phyloP scores from a whole-genome alignment of 2,113 vertebrate species.

The Sigmodon hispidus region DNA sequence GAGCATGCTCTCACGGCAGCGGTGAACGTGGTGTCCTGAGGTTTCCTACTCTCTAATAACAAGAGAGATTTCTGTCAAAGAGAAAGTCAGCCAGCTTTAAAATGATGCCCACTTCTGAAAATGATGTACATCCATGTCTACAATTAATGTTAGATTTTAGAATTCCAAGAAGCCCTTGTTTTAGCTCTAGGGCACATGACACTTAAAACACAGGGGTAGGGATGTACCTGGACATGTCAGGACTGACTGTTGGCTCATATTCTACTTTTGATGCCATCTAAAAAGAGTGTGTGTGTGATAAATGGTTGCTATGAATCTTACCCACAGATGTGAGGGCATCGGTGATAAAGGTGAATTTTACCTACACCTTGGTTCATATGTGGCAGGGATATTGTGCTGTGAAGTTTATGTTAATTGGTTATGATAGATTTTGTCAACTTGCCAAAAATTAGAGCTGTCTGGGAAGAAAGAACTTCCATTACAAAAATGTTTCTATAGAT shows the following conservation, averaged over 20 bases:
- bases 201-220: background rate
- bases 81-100: background rate
- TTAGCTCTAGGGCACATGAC: background rate
- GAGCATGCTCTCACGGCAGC: background rate
- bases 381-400: slow-evolving; percentile 34
- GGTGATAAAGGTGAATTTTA: background rate
- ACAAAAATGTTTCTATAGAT: background rate
- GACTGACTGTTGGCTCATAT: background rate
- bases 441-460: background rate
- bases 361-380: background rate
- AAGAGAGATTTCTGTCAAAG: background rate
- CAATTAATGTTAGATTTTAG: background rate
- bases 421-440: background rate
- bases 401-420: slow-evolving; percentile 55
- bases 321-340: rapidly evolving
- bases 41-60: too few species aligned
- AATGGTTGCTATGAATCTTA: background rate
- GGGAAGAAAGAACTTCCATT: too few species aligned
- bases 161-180: background rate
- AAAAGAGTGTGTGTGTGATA: background rate
- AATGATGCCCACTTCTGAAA: background rate
- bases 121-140: background rate
- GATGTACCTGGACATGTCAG: rapidly evolving
- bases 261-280: background rate
- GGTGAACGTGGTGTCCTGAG: rapidly evolving